Percentiles rank a stretch among this genome's conserved stretches.
These are phyloP conservation scores for Horisme vitalbata DNA, from an alignment of 2,888 invertebrate species.

Conservation along the genomic window DNA sequence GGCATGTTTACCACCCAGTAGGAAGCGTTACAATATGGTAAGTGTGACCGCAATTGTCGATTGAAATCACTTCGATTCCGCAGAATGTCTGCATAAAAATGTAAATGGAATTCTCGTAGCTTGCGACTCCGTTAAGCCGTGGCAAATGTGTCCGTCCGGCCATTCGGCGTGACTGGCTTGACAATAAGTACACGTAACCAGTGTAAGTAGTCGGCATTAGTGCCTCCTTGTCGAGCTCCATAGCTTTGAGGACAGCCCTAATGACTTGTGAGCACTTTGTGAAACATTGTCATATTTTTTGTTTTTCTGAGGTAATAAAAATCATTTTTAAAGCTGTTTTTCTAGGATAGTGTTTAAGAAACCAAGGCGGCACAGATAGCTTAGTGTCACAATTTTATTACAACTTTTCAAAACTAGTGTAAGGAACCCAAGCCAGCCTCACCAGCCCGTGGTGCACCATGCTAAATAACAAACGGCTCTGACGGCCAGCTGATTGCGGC, in stretches of 20 bases:
- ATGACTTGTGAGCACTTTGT: conserved; percentile 7
- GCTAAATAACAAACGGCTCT: no score
- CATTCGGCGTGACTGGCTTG: conserved; percentile 54
- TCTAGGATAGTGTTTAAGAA: no score
- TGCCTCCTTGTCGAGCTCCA: not conserved
- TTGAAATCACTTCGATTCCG: not conserved
- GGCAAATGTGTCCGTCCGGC: conserved; percentile 48
- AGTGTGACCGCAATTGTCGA: not conserved
- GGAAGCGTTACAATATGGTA: not conserved
- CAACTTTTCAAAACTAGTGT: no score
- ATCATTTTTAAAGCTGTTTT: no score
- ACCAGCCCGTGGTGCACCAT: no score
- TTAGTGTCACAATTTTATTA: no score
- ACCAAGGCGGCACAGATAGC: no score
- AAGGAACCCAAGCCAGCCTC: no score
- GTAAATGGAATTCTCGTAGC: conserved; percentile 31
- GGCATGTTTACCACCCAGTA: not conserved
- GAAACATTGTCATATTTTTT: no score
- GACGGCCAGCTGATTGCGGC: no score
- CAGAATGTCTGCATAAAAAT: conserved; percentile 7
- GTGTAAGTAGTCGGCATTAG: conserved; percentile 27
- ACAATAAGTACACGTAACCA: conserved; percentile 53
- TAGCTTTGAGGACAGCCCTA: not conserved
- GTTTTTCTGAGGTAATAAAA: no score
- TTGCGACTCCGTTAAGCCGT: conserved; percentile 46